Evolutionary conservation across 2,888 invertebrate genomes (phyloP).

Genomic region (Eristalis arbustorum): DNA sequence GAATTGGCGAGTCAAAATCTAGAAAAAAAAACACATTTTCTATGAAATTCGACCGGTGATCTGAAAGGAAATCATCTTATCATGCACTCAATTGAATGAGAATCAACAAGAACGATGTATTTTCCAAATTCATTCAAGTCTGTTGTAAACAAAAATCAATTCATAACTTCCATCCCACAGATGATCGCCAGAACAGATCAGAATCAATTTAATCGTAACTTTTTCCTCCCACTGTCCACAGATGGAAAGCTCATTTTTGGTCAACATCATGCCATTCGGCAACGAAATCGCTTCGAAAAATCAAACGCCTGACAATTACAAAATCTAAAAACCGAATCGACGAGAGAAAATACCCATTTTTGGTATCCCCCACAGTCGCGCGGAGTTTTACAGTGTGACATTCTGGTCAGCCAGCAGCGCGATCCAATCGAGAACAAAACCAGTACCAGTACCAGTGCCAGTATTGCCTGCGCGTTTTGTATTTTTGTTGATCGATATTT

Average conservation of each 20-base stretch:
- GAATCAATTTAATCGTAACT: not conserved
- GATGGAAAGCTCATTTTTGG: slow-evolving; percentile 8
- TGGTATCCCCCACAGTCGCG: slow-evolving; percentile 32
- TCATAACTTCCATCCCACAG: not conserved
- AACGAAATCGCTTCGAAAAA: slow-evolving; percentile 11
- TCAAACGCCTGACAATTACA: slow-evolving; percentile 39
- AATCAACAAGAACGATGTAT: too few relatives aligned
- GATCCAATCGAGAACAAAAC: not conserved
- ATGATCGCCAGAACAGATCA: not conserved
- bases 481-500: slow-evolving; percentile 46
- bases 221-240: not conserved
- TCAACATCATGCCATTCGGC: slow-evolving; percentile 3
- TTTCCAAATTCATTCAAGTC: not conserved
- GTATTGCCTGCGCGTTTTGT: slow-evolving; percentile 28
- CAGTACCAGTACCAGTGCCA: not conserved
- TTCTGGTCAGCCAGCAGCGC: not conserved
- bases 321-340: slow-evolving; percentile 39
- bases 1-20: too few relatives aligned
- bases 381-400: not conserved
- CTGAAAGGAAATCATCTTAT: too few relatives aligned
- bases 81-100: too few relatives aligned
- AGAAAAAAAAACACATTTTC: too few relatives aligned
- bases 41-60: too few relatives aligned
- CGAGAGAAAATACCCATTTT: slow-evolving; percentile 64
- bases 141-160: not conserved